phyloP scores from a whole-genome alignment of 1,140 invertebrate genomes.

The Paramacrobiotus metropolitanus region DNA sequence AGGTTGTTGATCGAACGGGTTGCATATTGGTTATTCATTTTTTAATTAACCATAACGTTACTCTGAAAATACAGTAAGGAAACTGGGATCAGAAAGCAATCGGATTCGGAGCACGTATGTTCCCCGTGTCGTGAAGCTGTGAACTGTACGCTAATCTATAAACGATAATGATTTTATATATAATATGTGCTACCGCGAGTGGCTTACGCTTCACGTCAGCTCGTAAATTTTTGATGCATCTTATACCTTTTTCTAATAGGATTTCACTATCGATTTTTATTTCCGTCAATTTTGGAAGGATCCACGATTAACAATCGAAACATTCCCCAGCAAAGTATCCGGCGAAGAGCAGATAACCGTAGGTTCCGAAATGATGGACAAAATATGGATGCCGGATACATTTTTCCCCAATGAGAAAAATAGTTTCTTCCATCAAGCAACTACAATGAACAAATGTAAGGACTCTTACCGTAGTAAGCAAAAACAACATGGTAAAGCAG shows the following conservation, averaged over 20 bases:
- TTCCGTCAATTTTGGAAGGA: constrained; percentile 96
- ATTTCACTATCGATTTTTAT: constrained; percentile 96
- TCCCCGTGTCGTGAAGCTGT: too few relatives aligned
- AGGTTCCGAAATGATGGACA: constrained; percentile 80
- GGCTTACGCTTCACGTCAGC: too few relatives aligned
- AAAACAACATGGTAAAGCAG: not conserved
- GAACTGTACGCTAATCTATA: too few relatives aligned
- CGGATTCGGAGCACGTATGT: too few relatives aligned
- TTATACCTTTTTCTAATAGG: constrained; percentile 32
- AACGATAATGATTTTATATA: too few relatives aligned
- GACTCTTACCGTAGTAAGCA: not conserved
- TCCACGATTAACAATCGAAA: constrained; percentile 65
- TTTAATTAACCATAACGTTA: too few relatives aligned
- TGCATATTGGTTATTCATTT: too few relatives aligned
- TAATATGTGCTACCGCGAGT: too few relatives aligned
- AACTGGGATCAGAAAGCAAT: too few relatives aligned
- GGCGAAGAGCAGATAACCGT: constrained; percentile 46
- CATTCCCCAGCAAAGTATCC: constrained; percentile 53
- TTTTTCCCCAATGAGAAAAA: constrained; percentile 95
- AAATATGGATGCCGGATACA: constrained; percentile 94
- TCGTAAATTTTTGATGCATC: too few relatives aligned
- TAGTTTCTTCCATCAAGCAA: constrained; percentile 90
- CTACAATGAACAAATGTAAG: constrained; percentile 43
- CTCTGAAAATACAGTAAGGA: too few relatives aligned
- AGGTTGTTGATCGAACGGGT: too few relatives aligned